Conservation (phyloP, 1,140 invertebrate species). For the Acyrthosiphon pisum region DNA sequence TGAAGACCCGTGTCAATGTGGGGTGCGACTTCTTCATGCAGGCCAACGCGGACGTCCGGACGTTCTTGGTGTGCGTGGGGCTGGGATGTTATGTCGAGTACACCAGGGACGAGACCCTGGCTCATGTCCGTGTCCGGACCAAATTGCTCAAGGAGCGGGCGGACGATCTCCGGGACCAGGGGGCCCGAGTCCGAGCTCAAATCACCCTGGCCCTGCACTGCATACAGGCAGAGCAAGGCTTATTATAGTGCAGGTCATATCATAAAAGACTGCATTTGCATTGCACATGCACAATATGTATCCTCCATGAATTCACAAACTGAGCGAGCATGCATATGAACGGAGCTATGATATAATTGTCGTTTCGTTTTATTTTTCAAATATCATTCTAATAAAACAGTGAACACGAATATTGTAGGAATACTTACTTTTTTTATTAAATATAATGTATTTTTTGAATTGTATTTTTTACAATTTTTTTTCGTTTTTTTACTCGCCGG, state of each 20-base stretch:
- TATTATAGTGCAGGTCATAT: not conserved
- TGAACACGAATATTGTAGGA: not conserved
- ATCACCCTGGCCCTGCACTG: conserved; percentile 79
- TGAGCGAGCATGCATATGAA: not conserved
- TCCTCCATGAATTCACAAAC: too few species aligned
- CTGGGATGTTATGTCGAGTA: conserved; percentile 79
- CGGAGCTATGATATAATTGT: not conserved
- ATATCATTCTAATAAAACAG: not conserved
- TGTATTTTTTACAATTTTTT: not conserved
- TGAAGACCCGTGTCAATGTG: conserved; percentile 81
- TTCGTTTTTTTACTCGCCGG: not conserved
- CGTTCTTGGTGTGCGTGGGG: conserved; percentile 77
- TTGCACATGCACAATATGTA: too few species aligned
- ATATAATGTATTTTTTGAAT: not conserved
- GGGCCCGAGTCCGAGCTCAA: conserved; percentile 76
- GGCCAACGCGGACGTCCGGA: conserved; percentile 74
- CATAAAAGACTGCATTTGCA: not conserved
- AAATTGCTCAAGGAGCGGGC: conserved; percentile 71
- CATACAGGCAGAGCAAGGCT: conserved; percentile 67
- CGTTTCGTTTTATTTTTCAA: not conserved
- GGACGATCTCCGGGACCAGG: conserved; percentile 70
- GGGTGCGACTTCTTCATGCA: conserved; percentile 80
- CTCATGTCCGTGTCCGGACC: conserved; percentile 74
- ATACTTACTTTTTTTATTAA: not conserved
- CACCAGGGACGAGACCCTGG: conserved; percentile 73